These are phyloP conservation scores for Chiroxiphia lanceolata DNA, from an alignment of 2,797 vertebrate genomes.

Conservation along the genomic window DNA sequence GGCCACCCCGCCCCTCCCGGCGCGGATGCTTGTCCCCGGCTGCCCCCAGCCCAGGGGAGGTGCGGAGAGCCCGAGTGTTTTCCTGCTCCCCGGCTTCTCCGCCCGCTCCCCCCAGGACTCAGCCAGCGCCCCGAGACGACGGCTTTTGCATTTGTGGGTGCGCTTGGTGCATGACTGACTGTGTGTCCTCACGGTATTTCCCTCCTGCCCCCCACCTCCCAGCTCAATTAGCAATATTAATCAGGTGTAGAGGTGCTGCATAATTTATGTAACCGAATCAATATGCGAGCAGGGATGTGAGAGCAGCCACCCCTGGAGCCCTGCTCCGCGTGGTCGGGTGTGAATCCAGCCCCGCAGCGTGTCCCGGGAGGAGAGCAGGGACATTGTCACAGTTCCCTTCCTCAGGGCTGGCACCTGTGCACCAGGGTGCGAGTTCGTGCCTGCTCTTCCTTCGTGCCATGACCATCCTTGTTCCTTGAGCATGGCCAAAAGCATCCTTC, in stretches of 20 bases:
- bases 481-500: neutral
- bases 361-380: neutral
- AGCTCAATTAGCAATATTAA: conserved; percentile 33
- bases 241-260: conserved; percentile 40
- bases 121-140: neutral
- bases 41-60: neutral
- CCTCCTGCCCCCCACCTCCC: neutral
- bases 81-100: neutral
- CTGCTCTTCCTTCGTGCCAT: neutral
- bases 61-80: neutral
- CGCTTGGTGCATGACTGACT: neutral
- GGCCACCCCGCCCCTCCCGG: neutral
- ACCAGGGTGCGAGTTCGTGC: neutral
- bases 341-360: rapidly evolving
- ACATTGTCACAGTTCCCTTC: neutral
- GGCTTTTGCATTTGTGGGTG: neutral
- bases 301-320: neutral
- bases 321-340: neutral
- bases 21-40: neutral
- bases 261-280: conserved; percentile 60
- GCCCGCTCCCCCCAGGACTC: rapidly evolving
- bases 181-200: neutral
- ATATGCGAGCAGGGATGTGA: conserved; percentile 14
- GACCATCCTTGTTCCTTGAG: neutral
- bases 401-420: neutral